phyloP scores from a whole-genome alignment of 2,888 invertebrate species.

The Leucophora obtusa region DNA sequence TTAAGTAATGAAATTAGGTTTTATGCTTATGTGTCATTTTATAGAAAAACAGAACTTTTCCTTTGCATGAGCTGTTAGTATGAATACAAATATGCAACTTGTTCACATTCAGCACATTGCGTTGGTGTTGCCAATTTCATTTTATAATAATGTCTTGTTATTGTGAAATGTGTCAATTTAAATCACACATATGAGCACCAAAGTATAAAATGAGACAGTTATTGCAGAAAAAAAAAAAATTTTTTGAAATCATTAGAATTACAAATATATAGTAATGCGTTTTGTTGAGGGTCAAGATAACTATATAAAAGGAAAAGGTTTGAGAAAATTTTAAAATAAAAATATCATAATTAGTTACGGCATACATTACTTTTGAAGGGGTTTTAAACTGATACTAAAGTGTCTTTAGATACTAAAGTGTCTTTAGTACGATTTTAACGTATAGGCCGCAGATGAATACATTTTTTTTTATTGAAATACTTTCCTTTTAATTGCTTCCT shows the following conservation, averaged over 20 bases:
- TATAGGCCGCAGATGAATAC: no score
- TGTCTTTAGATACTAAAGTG: no score
- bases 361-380: no score
- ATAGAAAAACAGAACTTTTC: background rate
- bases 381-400: no score
- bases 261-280: background rate
- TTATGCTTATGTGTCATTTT: constrained; percentile 55
- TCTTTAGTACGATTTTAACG: no score
- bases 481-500: no score
- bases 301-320: background rate
- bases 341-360: no score
- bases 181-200: constrained; percentile 21
- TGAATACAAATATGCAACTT: background rate
- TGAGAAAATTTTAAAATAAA: no score
- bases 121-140: constrained; percentile 7
- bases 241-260: background rate
- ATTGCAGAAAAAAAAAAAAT: background rate
- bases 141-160: constrained; percentile 36
- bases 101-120: background rate
- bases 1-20: constrained; percentile 62
- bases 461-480: no score
- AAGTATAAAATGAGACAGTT: background rate
- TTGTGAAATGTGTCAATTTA: constrained; percentile 39
- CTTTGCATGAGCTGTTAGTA: background rate
- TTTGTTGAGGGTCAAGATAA: background rate